phyloP scores from a whole-genome alignment of 2,797 vertebrate species.

The Ptychobarbus kaznakovi region DNA sequence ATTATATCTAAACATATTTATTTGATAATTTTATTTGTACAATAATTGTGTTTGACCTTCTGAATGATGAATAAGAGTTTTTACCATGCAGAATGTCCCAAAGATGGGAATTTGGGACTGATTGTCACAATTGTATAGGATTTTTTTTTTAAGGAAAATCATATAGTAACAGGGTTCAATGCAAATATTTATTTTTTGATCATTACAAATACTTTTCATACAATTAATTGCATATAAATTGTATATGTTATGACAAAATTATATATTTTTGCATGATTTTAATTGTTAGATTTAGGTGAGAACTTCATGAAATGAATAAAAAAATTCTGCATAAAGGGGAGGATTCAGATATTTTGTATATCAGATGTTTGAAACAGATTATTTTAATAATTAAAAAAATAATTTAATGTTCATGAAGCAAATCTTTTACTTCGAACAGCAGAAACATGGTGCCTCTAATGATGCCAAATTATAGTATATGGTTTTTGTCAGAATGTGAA shows the following conservation, averaged over 20 bases:
- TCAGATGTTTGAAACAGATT: background rate
- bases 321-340: no score
- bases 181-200: no score
- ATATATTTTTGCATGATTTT: no score
- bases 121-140: background rate
- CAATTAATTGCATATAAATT: no score
- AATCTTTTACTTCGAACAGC: background rate
- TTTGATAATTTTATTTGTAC: background rate
- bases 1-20: background rate
- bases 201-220: no score
- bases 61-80: background rate
- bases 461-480: background rate
- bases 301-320: no score
- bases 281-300: no score
- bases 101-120: background rate
- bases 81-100: background rate
- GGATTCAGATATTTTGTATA: no score
- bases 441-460: background rate
- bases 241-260: no score
- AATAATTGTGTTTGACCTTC: background rate
- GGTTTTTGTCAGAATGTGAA: background rate
- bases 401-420: background rate
- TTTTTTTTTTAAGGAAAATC: background rate
- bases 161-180: background rate
- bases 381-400: background rate